Evolutionary conservation across 2,888 invertebrate genomes (phyloP).

Genomic region (Myathropa florea): DNA sequence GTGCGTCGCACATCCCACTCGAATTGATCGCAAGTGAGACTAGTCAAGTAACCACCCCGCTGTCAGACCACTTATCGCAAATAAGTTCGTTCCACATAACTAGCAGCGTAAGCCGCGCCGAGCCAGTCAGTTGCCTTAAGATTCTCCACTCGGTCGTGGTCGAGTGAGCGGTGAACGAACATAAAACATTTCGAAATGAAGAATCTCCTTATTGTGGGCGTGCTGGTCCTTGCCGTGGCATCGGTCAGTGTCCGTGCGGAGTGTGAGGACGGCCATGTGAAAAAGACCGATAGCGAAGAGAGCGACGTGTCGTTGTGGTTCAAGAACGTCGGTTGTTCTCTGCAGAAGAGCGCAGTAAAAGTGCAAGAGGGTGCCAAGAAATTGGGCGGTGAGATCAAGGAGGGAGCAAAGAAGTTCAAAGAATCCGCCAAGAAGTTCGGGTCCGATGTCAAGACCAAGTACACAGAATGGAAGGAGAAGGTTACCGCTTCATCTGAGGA

Average conservation of each 20-base stretch:
- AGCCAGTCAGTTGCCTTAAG: constrained; percentile 46
- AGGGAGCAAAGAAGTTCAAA: constrained; percentile 76
- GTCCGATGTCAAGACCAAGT: constrained; percentile 75
- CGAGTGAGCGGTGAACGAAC: constrained; percentile 1
- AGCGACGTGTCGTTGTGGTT: constrained; percentile 76
- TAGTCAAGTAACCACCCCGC: neutral
- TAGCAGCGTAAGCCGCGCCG: constrained; percentile 8
- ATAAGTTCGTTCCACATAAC: constrained; percentile 31
- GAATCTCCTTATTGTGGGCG: constrained; percentile 52
- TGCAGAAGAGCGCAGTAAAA: constrained; percentile 76
- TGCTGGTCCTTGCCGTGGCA: constrained; percentile 58
- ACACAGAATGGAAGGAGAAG: constrained; percentile 76
- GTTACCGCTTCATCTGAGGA: constrained; percentile 75
- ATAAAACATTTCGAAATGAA: constrained; percentile 60
- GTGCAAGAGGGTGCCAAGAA: constrained; percentile 77
- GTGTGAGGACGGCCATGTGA: constrained; percentile 76
- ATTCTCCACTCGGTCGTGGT: constrained; percentile 11
- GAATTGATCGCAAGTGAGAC: neutral
- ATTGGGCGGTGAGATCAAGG: constrained; percentile 76
- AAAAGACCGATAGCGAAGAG: constrained; percentile 73
- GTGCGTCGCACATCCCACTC: neutral
- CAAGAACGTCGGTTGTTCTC: constrained; percentile 76
- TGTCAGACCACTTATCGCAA: constrained; percentile 33
- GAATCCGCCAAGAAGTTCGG: constrained; percentile 77
- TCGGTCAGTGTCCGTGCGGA: constrained; percentile 71